These are phyloP conservation scores for Agrypnia vestita DNA, from an alignment of 1,140 invertebrate genomes.

Conservation along the genomic window DNA sequence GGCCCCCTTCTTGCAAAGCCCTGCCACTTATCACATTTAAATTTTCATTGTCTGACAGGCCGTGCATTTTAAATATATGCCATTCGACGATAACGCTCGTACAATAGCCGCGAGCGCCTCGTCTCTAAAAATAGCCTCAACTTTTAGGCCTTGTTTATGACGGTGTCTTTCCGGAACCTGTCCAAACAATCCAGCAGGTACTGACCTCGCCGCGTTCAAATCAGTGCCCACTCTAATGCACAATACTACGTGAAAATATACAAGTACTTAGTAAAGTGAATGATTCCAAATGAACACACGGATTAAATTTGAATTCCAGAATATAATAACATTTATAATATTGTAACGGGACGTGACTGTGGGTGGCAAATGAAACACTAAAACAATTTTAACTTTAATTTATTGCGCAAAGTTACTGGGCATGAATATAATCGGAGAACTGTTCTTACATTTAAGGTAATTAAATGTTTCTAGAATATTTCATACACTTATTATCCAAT, in stretches of 20 bases:
- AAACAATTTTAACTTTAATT: no score
- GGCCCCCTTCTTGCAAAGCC: not conserved
- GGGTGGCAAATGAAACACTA: no score
- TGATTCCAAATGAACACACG: no score
- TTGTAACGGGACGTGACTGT: no score
- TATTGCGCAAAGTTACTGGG: no score
- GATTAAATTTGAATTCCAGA: no score
- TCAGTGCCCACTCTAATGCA: not conserved
- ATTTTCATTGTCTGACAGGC: not conserved
- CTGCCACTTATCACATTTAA: conserved; percentile 2
- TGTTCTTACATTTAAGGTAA: no score
- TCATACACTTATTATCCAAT: no score
- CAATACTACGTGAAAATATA: no score
- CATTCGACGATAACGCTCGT: not conserved
- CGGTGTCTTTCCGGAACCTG: conserved; percentile 32
- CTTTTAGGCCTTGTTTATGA: conserved; percentile 29
- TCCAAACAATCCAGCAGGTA: conserved; percentile 36
- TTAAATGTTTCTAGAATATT: no score
- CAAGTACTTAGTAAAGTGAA: no score
- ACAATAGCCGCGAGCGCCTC: not conserved
- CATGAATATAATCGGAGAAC: no score
- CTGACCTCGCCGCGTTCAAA: conserved; percentile 27
- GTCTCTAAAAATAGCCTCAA: conserved; percentile 32
- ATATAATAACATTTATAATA: not conserved
- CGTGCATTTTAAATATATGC: conserved; percentile 10